These are phyloP conservation scores for Dasypolia templi DNA, from an alignment of 2,888 invertebrate genomes.

Conservation along the genomic window DNA sequence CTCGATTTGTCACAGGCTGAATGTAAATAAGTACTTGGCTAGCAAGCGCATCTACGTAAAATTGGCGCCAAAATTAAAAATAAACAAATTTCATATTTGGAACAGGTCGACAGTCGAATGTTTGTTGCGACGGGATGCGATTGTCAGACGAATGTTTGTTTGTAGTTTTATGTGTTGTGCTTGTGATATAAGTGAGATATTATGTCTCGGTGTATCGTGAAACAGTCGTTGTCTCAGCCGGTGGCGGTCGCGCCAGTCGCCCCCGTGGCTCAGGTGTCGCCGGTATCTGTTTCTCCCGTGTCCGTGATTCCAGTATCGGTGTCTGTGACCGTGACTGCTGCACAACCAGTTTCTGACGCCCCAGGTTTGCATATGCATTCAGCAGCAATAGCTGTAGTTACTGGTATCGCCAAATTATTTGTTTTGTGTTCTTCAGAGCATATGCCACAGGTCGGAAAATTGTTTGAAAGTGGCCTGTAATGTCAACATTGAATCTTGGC, in stretches of 20 bases:
- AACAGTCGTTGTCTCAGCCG: slow-evolving; percentile 84
- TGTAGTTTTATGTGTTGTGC: slow-evolving; percentile 69
- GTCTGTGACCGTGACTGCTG: slow-evolving; percentile 67
- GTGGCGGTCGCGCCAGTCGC: slow-evolving; percentile 71
- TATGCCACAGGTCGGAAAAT: slow-evolving; percentile 19
- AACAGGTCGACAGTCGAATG: slow-evolving; percentile 88
- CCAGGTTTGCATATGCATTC: slow-evolving; percentile 74
- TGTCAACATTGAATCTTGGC: slow-evolving; percentile 65
- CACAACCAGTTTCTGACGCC: slow-evolving; percentile 73
- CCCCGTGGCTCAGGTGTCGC: slow-evolving; percentile 65
- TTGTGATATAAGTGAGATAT: slow-evolving; percentile 69
- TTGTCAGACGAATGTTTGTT: slow-evolving; percentile 78
- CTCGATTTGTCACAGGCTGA: slow-evolving; percentile 70
- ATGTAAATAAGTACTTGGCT: slow-evolving; percentile 76
- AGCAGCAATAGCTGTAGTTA: slow-evolving; percentile 13
- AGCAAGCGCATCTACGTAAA: slow-evolving; percentile 80
- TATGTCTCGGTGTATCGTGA: slow-evolving; percentile 89
- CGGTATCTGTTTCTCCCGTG: slow-evolving; percentile 71
- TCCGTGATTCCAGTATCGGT: slow-evolving; percentile 71
- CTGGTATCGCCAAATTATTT: slow-evolving; percentile 17
- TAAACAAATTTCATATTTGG: slow-evolving; percentile 89
- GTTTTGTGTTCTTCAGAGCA: slow-evolving; percentile 11
- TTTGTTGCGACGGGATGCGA: slow-evolving; percentile 82
- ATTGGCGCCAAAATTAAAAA: slow-evolving; percentile 90
- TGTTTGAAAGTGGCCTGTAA: slow-evolving; percentile 39